Base-by-base conservation (phyloP, 2,888 invertebrate genomes). In the Disparrhopalites patrizii region DNA sequence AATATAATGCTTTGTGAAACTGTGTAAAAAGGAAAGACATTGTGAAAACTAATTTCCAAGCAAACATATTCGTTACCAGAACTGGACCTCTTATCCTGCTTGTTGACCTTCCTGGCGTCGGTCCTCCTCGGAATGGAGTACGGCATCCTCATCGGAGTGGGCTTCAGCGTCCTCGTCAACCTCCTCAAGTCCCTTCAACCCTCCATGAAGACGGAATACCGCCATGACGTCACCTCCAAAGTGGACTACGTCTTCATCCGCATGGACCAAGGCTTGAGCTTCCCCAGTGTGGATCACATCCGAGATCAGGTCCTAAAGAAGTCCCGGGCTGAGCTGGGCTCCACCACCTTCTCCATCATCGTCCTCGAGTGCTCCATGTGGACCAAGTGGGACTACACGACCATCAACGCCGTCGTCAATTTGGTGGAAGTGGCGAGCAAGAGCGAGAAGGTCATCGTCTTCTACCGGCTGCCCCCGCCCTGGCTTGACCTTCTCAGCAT, bases 71-170 rank as follows among this genome's bases (percentile, higher is more conserved):
- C n/a, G n/a, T 8, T 10, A 47, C n/a, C 10, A 90, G 89, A 84
- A 79, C 77, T 86, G 60, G 90, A 90, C 76, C 77, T 89, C 40
- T 79, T 89, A 38, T 86, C 89, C 2, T 82, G 87, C 27, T 66
- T 84, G 43, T 81, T 84, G 1, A 89, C 90, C 1, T 87, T 90
- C 69, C 66, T 87, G 3, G 83, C 83, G 70, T 88, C 89, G 71
- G 80, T 91, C 31, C 78, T 82, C 18, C 76, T 87, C 63, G 87
- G 89, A 13, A 85, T 90, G 38, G 90, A 90, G 80, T 77, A 85
- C 43, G 88, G 88, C 3, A 83, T 88, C 66, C 77, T 86, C 27
- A 83, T 85, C 66, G 87, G 87, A 1, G 84, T 88, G 5, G 80
- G 78, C 0, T 80, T 87, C 7, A 87, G 88, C 73, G 79, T 87